Percentiles rank a stretch among this genome's conserved stretches.
phyloP scores from a whole-genome alignment of 2,113 vertebrate species.

The Myiagra hebetior region DNA sequence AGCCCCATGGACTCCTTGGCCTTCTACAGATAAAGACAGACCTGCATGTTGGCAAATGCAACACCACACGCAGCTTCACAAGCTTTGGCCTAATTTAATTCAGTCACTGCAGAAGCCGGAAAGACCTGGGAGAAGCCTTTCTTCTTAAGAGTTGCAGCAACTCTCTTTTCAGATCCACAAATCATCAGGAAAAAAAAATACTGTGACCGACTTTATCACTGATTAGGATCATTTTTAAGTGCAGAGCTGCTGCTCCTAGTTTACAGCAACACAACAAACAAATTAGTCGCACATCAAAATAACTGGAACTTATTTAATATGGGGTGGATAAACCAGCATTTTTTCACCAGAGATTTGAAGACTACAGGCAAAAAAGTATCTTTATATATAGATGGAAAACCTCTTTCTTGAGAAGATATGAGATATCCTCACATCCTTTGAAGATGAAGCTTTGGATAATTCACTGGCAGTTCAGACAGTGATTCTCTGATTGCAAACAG shows the following conservation, averaged over 20 bases:
- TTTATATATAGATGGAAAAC: not conserved
- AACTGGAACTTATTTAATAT: not conserved
- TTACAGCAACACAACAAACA: slow-evolving; percentile 3
- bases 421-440: slow-evolving; percentile 30
- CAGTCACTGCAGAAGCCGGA: not conserved
- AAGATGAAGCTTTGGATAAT: slow-evolving; percentile 48
- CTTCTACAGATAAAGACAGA: not conserved
- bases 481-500: slow-evolving; percentile 18
- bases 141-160: not conserved
- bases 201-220: not conserved
- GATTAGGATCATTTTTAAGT: not conserved
- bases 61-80: not conserved
- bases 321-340: not conserved
- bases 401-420: slow-evolving; percentile 15
- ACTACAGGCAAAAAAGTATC: not conserved
- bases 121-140: not conserved
- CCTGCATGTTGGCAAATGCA: not conserved
- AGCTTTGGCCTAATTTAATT: not conserved
- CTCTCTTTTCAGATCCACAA: not conserved
- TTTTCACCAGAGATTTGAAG: slow-evolving; percentile 25
- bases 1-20: not conserved
- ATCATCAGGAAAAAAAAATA: not conserved
- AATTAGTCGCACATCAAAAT: not conserved
- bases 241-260: not conserved
- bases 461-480: slow-evolving; percentile 9